Percentiles rank a stretch among this genome's conserved stretches.
Evolutionary conservation across 2,888 invertebrate genomes (phyloP).

Genomic region (Vannuccia rotundouncinata): DNA sequence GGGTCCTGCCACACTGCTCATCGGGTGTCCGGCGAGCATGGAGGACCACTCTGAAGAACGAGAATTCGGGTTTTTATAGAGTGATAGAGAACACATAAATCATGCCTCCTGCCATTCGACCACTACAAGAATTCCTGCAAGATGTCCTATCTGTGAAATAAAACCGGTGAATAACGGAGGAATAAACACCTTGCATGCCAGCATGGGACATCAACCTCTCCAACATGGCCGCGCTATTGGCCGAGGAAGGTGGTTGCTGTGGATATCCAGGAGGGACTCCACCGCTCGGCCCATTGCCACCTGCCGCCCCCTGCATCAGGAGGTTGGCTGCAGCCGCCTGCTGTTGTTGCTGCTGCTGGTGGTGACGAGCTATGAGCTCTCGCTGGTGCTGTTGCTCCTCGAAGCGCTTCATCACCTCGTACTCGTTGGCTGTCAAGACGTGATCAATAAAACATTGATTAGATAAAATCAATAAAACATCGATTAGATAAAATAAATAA

Average conservation of each 20-base stretch:
- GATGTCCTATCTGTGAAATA: no score
- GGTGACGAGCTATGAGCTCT: background rate
- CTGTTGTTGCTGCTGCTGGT: background rate
- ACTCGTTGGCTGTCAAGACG: background rate
- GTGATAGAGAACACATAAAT: no score
- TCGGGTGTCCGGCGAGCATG: background rate
- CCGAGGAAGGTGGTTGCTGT: background rate
- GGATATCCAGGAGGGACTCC: background rate
- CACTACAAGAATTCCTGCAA: no score
- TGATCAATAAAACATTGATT: no score
- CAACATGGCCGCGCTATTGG: background rate
- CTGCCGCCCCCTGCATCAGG: background rate
- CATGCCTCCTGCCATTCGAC: no score
- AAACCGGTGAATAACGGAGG: no score
- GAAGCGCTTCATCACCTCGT: background rate
- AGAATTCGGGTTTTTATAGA: no score
- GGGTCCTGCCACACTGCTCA: background rate
- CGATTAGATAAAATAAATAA: no score
- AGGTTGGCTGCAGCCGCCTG: background rate
- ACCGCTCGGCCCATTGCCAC: background rate
- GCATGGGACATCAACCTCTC: background rate
- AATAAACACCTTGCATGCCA: background rate
- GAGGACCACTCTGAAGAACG: background rate
- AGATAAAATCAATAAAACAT: no score
- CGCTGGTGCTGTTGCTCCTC: background rate